Base-by-base conservation (phyloP, 2,888 invertebrate species). In the Nezara viridula region DNA sequence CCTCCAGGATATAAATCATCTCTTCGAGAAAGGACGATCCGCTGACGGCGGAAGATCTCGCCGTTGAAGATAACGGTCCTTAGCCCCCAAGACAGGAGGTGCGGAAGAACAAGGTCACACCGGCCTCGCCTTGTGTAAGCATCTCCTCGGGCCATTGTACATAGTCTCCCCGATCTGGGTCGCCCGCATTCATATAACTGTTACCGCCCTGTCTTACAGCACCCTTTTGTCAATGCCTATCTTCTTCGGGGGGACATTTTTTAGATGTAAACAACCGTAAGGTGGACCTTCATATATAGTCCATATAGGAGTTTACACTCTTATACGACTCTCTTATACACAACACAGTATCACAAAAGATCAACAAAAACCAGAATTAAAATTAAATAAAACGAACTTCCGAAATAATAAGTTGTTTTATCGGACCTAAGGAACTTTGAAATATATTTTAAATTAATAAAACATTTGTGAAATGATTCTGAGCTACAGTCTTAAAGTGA, bases 91-190 rank as follows among this genome's bases (percentile, higher is more conserved):
- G 27, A 60, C 27, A 27, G 27, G 32, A 73, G 37, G 19, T 37
- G 66, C 32, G 32, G 66, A 44, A 44, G 81, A 81, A 77, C 40
- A 77, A 47, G 81, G 81, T 81, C 81, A 81, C 6, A 14, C n/a
- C 12, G 44, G 81, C 44, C 81, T 81, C 40, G 81, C 81, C 81
- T 81, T 81, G 81, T 81, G 81, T 37, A 73, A 73, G 66, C 81
- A 81, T 81, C 81, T 47, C 81, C 77, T 0, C 21, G 21, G 77
- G 77, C 77, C 81, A 47, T 81, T 81, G 81, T 81, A 81, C 44
- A 24, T 32, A 32, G 66, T 2, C 66, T 21, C 5, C 55, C 16
- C 7, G 66, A 73, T 73, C 66, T n/a, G 24, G 81, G 81, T 40
- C 40, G 44, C 21, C 81, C 81, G n/a, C 44, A 24, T 73, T 73